Evolutionary conservation across 2,888 invertebrate species (phyloP).

Genomic region (Hermaeophaga mercurialis): DNA sequence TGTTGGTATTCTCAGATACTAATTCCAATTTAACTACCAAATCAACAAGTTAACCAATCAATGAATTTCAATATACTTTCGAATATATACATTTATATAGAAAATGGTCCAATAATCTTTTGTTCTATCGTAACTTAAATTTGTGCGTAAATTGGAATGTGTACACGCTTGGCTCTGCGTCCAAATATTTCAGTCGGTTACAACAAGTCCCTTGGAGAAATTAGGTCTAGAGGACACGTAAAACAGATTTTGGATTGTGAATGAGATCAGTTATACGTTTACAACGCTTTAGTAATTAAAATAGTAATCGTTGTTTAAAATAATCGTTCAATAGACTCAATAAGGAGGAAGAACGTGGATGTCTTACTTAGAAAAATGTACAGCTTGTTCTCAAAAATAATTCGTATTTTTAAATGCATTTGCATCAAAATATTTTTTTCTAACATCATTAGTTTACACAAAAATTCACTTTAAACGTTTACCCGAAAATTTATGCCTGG

Average conservation of each 20-base stretch:
- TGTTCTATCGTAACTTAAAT: neutral
- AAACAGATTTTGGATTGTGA: slow-evolving; percentile 2
- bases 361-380: too few species aligned
- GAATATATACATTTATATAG: neutral
- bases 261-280: neutral
- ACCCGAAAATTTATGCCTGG: too few species aligned
- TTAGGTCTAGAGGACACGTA: slow-evolving; percentile 6
- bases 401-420: too few species aligned
- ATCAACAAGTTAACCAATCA: slow-evolving; percentile 1
- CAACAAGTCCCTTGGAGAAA: neutral
- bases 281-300: too few species aligned
- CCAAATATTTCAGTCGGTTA: neutral
- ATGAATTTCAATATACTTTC: neutral
- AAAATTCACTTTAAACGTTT: too few species aligned
- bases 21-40: neutral
- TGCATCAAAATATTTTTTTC: too few species aligned
- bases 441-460: too few species aligned
- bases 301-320: too few species aligned
- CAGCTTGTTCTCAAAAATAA: too few species aligned
- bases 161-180: neutral
- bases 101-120: neutral
- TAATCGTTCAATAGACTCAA: too few species aligned
- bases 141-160: neutral
- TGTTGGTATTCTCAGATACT: neutral
- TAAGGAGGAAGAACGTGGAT: too few species aligned